Base-by-base conservation (phyloP, 2,797 vertebrate species). In the Hipposideros larvatus region DNA sequence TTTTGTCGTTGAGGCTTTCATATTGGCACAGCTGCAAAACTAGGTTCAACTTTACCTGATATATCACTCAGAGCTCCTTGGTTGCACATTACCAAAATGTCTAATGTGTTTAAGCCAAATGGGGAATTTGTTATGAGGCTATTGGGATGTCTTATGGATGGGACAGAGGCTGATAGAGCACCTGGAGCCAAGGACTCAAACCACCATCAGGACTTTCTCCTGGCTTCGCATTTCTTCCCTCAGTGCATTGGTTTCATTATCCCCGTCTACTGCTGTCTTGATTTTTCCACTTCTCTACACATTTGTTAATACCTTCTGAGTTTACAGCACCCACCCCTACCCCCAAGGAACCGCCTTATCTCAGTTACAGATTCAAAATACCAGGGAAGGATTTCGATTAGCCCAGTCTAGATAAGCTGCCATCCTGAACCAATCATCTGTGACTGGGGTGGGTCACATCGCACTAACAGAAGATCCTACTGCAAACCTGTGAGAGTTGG, bases 31-130 rank as follows among this genome's bases (percentile, higher is more conserved):
- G 74, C 59, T 90, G 84, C 19, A 78, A 63, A 91, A 71, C 37
- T 34, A 82, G 46, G n/a, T 6, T 94, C 13, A 90, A 34, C 46
- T 83, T 90, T 90, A 92, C 73, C 55, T 87, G 48, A 80, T 10
- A 22, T 13, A 70, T 89, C 46, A 82, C 43, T 91, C n/a, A 89
- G 28, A 48, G 43, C 24, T 95, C 78, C 41, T 85, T 55, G 21
- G 46, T 46, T 90, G 61, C 74, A 82, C 24, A 18, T 37, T 83
- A 74, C 41, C 87, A 59, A 79, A 74, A 91, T 89, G 86, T 92
- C 41, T 63, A 41, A 90, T 48, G 53, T 79, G 14, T 79, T 86
- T 77, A 86, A 90, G 75, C 77, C 97, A 95, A 91, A 86, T 22
- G 48, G 1, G 26, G 53, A 66, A 68, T 84, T 92, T 55, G 59